A percentile compares a stretch with the other conserved stretches of the same genome.
Evolutionary conservation across 2,888 invertebrate species (phyloP).

Genomic region (Lordiphosa fenestrarum): DNA sequence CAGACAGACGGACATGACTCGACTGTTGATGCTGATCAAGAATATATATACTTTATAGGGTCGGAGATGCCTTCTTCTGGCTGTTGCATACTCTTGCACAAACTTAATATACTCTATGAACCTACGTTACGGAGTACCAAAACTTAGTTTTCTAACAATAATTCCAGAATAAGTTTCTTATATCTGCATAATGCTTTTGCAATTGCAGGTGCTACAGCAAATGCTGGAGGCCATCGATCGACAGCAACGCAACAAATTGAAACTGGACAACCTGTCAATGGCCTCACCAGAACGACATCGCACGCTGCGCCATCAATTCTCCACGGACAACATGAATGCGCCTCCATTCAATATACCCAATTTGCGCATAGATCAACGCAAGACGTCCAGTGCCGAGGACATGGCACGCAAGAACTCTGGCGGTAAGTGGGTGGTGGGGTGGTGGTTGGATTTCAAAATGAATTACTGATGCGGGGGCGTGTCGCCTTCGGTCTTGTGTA

Average conservation of each 20-base stretch:
- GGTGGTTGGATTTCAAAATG: too few species aligned
- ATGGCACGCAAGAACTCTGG: constrained; percentile 94
- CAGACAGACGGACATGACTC: too few species aligned
- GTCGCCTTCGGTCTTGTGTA: constrained; percentile 34
- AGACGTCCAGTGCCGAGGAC: constrained; percentile 94
- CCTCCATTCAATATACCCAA: constrained; percentile 94
- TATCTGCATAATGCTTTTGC: background rate
- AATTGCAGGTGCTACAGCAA: constrained; percentile 88
- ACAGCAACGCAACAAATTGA: constrained; percentile 93
- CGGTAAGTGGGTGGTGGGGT: constrained; percentile 80
- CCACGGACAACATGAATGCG: constrained; percentile 92
- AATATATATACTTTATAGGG: too few species aligned
- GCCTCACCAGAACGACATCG: constrained; percentile 89
- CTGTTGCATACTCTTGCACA: too few species aligned
- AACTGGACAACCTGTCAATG: constrained; percentile 88
- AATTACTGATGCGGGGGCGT: background rate
- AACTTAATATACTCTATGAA: too few species aligned
- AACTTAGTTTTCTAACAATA: too few species aligned
- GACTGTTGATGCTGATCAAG: too few species aligned
- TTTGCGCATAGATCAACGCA: constrained; percentile 90
- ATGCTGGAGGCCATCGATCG: constrained; percentile 95
- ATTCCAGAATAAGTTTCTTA: too few species aligned
- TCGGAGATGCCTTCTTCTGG: too few species aligned
- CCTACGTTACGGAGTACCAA: too few species aligned
- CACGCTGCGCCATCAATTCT: constrained; percentile 89